These are phyloP conservation scores for Pemphigus obesinymphae DNA, from an alignment of 1,140 invertebrate genomes.

Conservation along the genomic window DNA sequence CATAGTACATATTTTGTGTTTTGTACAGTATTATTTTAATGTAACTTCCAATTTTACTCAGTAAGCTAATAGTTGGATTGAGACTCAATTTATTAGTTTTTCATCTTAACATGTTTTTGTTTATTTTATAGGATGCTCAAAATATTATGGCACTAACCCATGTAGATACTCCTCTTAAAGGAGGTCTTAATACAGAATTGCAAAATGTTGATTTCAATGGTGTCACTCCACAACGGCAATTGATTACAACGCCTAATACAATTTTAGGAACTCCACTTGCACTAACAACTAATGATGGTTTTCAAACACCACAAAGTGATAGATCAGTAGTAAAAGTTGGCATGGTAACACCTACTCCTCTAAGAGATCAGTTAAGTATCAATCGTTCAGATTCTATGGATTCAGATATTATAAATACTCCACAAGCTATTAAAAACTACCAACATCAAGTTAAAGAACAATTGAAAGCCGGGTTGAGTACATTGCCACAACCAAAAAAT, in stretches of 20 bases:
- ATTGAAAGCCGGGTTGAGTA: constrained; percentile 68
- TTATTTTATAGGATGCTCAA: constrained; percentile 69
- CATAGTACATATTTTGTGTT: too few relatives aligned
- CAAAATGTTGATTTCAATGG: constrained; percentile 83
- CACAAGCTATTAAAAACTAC: constrained; percentile 58
- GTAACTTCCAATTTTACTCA: too few relatives aligned
- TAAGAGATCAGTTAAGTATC: constrained; percentile 92
- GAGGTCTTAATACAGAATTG: constrained; percentile 89
- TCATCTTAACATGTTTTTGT: too few relatives aligned
- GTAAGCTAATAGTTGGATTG: too few relatives aligned
- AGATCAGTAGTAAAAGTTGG: constrained; percentile 3
- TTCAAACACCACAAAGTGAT: constrained; percentile 43
- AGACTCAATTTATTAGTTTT: too few relatives aligned
- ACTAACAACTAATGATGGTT: constrained; percentile 51
- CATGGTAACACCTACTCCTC: constrained; percentile 57
- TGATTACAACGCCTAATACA: constrained; percentile 87
- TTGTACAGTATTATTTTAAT: too few relatives aligned
- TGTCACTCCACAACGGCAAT: constrained; percentile 67
- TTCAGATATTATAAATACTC: constrained; percentile 60
- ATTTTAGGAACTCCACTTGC: constrained; percentile 89
- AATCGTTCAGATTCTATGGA: constrained; percentile 78
- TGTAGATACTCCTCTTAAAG: constrained; percentile 83
- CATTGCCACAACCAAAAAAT: constrained; percentile 85
- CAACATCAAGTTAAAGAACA: constrained; percentile 68
- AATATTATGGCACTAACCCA: constrained; percentile 97